Conservation (phyloP, 2,113 vertebrate genomes). For the Arenaria interpres region DNA sequence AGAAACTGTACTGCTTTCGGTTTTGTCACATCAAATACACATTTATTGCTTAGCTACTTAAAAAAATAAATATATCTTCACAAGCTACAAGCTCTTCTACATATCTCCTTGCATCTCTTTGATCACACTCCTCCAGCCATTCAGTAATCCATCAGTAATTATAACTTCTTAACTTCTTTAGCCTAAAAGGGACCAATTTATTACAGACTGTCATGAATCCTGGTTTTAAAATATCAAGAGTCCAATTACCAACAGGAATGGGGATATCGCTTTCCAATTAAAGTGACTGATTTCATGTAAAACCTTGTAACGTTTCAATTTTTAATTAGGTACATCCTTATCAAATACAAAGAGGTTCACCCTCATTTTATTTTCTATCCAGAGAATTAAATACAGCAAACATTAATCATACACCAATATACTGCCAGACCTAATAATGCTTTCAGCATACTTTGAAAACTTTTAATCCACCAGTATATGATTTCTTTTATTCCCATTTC, state of each 20-base stretch:
- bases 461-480: neutral
- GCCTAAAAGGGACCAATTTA: conserved; percentile 67
- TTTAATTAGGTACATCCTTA: conserved; percentile 67
- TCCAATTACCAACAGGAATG: conserved; percentile 52
- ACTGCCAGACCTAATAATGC: neutral
- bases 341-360: conserved; percentile 53
- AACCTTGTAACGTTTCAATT: conserved; percentile 50
- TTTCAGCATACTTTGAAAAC: neutral
- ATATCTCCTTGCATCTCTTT: conserved; percentile 40
- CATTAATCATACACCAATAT: conserved; percentile 36
- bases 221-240: conserved; percentile 68
- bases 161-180: conserved; percentile 62
- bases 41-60: conserved; percentile 32
- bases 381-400: conserved; percentile 19
- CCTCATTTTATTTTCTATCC: conserved; percentile 53
- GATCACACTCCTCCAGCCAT: conserved; percentile 44
- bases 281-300: conserved; percentile 69
- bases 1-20: neutral
- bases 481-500: neutral
- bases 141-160: conserved; percentile 63
- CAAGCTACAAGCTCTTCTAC: neutral
- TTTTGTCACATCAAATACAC: conserved; percentile 44
- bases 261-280: conserved; percentile 68
- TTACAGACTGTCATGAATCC: conserved; percentile 65
- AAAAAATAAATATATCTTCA: conserved; percentile 38